Percentiles rank a stretch among this genome's conserved stretches.
These are phyloP conservation scores for Drosophila eugracilis DNA, from an alignment of 1,140 invertebrate species.

Conservation along the genomic window DNA sequence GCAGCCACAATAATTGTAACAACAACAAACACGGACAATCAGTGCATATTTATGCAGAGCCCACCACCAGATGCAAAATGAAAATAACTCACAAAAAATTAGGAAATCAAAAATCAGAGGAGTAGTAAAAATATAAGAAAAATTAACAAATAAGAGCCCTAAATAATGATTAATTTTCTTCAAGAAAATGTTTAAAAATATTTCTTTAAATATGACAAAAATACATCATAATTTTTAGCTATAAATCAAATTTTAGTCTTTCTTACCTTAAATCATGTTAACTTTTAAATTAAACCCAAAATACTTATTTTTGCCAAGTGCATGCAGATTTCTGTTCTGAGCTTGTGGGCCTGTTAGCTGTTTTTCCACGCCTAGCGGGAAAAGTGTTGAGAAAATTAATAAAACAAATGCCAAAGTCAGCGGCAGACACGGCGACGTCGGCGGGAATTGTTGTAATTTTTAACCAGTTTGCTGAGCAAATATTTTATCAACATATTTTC, in stretches of 20 bases:
- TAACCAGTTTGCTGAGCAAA: slow-evolving; percentile 82
- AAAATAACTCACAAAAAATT: slow-evolving; percentile 28
- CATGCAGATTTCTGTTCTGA: slow-evolving; percentile 2
- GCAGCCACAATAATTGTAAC: slow-evolving; percentile 59
- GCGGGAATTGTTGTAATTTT: slow-evolving; percentile 78
- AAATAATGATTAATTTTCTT: background rate
- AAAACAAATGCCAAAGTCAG: slow-evolving; percentile 80
- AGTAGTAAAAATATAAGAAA: background rate
- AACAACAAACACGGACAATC: slow-evolving; percentile 56
- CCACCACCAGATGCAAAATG: slow-evolving; percentile 58
- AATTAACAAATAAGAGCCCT: background rate
- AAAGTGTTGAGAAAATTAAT: slow-evolving; percentile 78
- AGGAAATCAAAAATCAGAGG: background rate
- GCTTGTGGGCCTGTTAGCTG: slow-evolving; percentile 47
- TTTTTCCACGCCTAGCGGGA: slow-evolving; percentile 67
- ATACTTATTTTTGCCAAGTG: background rate
- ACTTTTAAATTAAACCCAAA: no score
- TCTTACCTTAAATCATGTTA: no score
- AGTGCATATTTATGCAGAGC: slow-evolving; percentile 61
- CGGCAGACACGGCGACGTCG: slow-evolving; percentile 20
- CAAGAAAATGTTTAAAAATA: background rate
- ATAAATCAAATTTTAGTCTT: no score
- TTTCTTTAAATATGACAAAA: no score
- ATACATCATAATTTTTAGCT: no score
- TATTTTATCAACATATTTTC: slow-evolving; percentile 83